phyloP scores from a whole-genome alignment of 2,797 vertebrate genomes.

The Cyprinodon diabolis region DNA sequence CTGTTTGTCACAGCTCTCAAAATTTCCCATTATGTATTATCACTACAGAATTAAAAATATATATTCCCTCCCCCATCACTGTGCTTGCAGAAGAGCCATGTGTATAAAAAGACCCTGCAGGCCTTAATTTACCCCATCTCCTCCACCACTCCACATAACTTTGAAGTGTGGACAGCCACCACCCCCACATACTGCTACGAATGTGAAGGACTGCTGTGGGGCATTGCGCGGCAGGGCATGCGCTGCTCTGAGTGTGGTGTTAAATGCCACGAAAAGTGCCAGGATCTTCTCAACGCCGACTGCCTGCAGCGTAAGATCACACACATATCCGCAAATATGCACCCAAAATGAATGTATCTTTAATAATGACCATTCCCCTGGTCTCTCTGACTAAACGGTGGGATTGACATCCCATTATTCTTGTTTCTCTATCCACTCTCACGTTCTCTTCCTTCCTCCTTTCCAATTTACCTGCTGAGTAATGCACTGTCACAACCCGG shows the following conservation, averaged over 20 bases:
- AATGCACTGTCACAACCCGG: conserved; percentile 71
- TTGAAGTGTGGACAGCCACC: conserved; percentile 99
- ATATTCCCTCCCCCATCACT: background rate
- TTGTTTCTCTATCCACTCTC: conserved; percentile 63
- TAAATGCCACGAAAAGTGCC: conserved; percentile 99
- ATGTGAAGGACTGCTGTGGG: conserved; percentile 97
- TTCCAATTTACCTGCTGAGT: conserved; percentile 73
- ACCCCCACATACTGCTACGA: conserved; percentile 99
- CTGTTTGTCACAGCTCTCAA: conserved; percentile 8
- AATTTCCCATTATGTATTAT: background rate
- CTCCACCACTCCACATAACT: conserved; percentile 98
- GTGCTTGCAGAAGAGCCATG: conserved; percentile 92
- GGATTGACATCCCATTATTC: conserved; percentile 71
- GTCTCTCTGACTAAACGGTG: conserved; percentile 38
- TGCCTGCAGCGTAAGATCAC: conserved; percentile 93
- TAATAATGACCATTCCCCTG: conserved; percentile 7
- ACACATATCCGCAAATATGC: background rate
- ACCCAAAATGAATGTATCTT: conserved; percentile 12
- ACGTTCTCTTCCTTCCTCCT: conserved; percentile 62
- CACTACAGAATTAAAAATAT: background rate
- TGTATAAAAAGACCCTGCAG: conserved; percentile 99
- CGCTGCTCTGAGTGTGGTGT: conserved; percentile 96
- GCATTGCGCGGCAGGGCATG: conserved; percentile 98
- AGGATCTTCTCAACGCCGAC: conserved; percentile 97
- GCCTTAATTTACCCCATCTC: conserved; percentile 99